Conservation (phyloP, 2,888 invertebrate genomes). For the Cosmopolites sordidus region DNA sequence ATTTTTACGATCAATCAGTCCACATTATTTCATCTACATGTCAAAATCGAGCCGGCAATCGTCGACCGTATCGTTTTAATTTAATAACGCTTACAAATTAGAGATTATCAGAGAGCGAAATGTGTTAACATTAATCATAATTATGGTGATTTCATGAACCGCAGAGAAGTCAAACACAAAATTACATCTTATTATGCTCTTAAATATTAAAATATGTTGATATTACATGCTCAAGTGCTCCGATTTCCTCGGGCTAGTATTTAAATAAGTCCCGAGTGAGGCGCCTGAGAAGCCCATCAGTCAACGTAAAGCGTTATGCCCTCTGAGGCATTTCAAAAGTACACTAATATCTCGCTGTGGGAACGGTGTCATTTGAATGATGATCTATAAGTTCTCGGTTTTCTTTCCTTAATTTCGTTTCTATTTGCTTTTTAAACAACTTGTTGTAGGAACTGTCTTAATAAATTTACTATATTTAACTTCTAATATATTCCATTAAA, state of each 20-base stretch:
- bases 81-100: constrained; percentile 35
- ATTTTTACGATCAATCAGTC: constrained; percentile 22
- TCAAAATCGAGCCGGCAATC: constrained; percentile 14
- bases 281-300: constrained; percentile 28
- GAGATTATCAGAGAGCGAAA: constrained; percentile 33
- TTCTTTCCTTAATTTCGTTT: no score
- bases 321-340: constrained; percentile 2
- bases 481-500: no score
- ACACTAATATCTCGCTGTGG: neutral
- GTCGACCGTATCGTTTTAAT: constrained; percentile 28
- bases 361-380: no score
- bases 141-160: constrained; percentile 39
- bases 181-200: constrained; percentile 40
- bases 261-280: constrained; percentile 29
- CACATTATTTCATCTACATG: constrained; percentile 21
- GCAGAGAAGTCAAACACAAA: constrained; percentile 35
- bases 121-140: constrained; percentile 41
- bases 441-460: no score
- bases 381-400: no score
- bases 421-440: no score
- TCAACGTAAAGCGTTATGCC: constrained; percentile 6
- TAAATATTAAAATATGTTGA: constrained; percentile 43
- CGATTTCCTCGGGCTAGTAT: constrained; percentile 31
- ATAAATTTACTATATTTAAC: no score
- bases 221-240: constrained; percentile 34